Evolutionary conservation across 2,797 vertebrate species (phyloP).

Genomic region (Jordanella pulchra): DNA sequence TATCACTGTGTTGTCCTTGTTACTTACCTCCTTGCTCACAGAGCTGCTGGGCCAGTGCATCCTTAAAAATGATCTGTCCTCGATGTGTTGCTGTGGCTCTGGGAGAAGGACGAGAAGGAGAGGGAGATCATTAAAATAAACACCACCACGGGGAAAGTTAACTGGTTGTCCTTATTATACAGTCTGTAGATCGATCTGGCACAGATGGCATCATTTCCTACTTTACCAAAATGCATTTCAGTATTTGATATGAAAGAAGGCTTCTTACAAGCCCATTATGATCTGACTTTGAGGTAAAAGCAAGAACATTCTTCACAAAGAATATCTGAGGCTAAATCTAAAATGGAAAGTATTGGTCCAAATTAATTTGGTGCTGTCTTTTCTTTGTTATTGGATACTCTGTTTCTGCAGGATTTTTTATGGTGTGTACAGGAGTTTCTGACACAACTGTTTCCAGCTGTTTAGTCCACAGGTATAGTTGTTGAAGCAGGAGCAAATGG

Average conservation of each 20-base stretch:
- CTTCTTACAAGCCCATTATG: conserved; percentile 29
- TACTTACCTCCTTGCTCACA: conserved; percentile 98
- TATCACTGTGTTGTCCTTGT: neutral
- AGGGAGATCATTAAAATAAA: conserved; percentile 46
- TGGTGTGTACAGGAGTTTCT: too few relatives aligned
- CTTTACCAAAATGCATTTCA: conserved; percentile 25
- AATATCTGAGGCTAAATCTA: conserved; percentile 1
- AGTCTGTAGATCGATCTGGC: conserved; percentile 37
- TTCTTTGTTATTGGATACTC: neutral
- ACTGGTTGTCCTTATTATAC: conserved; percentile 34
- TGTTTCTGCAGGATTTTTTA: too few relatives aligned
- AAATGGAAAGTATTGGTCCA: neutral
- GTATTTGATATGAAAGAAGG: conserved; percentile 15
- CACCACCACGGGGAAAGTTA: conserved; percentile 32
- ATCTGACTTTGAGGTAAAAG: conserved; percentile 25
- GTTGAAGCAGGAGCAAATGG: too few relatives aligned
- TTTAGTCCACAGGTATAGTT: too few relatives aligned
- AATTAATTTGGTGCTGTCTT: neutral
- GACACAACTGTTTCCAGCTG: too few relatives aligned
- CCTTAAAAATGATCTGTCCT: conserved; percentile 99
- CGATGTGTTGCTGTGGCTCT: conserved; percentile 96
- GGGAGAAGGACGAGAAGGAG: conserved; percentile 38
- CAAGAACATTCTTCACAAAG: neutral
- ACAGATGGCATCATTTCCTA: conserved; percentile 50
- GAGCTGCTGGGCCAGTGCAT: conserved; percentile 95